Evolutionary conservation across 2,888 invertebrate species (phyloP), one percentile per base, ranked within the genome.

Genomic region (Pyrocoelia pectoralis): DNA sequence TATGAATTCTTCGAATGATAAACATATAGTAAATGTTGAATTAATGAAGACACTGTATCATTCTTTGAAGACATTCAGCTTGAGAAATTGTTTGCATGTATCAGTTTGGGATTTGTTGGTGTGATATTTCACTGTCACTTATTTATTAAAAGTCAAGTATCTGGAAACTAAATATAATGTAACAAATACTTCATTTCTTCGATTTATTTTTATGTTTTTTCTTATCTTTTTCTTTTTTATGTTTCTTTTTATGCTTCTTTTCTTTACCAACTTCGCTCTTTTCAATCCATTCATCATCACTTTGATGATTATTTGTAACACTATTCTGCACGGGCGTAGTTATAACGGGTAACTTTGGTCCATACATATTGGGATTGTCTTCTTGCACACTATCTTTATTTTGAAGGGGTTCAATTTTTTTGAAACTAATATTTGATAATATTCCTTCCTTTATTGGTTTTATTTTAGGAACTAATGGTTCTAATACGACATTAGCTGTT

Each of bases 301-400:
- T 33, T 10, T n/a, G 10, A 3, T 2, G 2, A 1, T 83, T 82
- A 0, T 60, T 61, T 29, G 53, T 62, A 43, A 24, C 78, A 15
- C 46, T 64, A 51, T 66, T 53, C 8, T 50, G 68, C 73, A 76
- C 51, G 62, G 74, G 77, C 13, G 67, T 65, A 9, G 80, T 78
- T 65, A 50, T 50, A 41, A 19, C 51, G 0, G 88, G 88, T 67
- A 88, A 82, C 74, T 83, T 85, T 0, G 88, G 88, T 0, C 88
- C 88, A 55, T 88, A 88, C 12, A 82, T 75, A 70, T 83, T 70
- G 40, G 72, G 74, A 41, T 72, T 68, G 14, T 41, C 61, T 15
- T 38, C 28, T 3, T 10, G 4, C 10, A n/a, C 17, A 13, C 24
- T 10, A 0, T 18, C 15, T 46, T n/a, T 38, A 10, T 64, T 55